Evolutionary conservation across 2,797 vertebrate species (phyloP).

Genomic region (Tolypeutes matacus): DNA sequence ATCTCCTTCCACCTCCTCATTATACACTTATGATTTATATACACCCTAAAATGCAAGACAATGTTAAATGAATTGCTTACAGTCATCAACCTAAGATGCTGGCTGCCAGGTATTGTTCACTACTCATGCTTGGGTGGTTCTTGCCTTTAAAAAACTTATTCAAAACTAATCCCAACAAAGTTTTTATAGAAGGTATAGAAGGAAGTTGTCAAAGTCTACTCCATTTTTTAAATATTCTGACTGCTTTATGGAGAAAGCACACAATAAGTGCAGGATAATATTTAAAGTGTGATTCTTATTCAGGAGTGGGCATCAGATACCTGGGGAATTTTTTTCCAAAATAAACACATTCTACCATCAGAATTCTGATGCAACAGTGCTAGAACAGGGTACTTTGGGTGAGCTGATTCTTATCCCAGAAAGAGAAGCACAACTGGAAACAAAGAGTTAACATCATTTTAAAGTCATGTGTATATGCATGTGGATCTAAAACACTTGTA

Average conservation of each 20-base stretch:
- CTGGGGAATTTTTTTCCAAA: neutral
- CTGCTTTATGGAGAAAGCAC: neutral
- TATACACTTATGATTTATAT: neutral
- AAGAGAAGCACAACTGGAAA: neutral
- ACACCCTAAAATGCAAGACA: neutral
- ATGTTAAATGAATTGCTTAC: neutral
- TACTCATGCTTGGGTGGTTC: neutral
- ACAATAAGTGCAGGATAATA: neutral
- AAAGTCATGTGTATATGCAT: neutral
- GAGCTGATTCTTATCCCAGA: neutral
- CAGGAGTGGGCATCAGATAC: neutral
- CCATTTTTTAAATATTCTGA: neutral
- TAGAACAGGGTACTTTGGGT: neutral
- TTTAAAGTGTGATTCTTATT: neutral
- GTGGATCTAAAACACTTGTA: neutral
- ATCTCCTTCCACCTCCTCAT: neutral
- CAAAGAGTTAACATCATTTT: neutral
- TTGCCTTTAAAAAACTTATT: neutral
- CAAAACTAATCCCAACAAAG: neutral
- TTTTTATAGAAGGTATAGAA: constrained; percentile 40
- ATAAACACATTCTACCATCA: neutral
- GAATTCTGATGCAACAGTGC: neutral
- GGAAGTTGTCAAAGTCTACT: neutral
- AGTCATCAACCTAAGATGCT: neutral
- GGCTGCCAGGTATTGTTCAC: neutral